phyloP scores from a whole-genome alignment of 2,113 vertebrate species.

The Galeopterus variegatus region DNA sequence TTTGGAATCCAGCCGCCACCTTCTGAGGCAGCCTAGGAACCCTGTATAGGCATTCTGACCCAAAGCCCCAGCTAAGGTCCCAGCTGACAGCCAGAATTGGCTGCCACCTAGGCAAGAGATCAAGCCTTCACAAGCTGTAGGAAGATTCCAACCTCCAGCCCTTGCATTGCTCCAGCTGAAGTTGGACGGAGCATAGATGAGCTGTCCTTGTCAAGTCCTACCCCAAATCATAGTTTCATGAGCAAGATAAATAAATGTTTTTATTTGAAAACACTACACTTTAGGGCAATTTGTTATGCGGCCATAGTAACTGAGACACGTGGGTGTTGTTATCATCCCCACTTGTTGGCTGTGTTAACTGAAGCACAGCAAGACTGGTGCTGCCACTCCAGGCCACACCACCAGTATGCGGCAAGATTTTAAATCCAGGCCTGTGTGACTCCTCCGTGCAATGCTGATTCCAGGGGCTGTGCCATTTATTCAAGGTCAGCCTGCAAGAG shows the following conservation, averaged over 20 bases:
- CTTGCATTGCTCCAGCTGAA: neutral
- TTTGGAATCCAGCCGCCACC: neutral
- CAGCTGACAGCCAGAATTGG: neutral
- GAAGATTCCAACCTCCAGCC: neutral
- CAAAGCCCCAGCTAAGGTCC: too few relatives aligned
- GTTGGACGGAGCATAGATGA: neutral
- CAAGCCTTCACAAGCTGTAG: too few relatives aligned
- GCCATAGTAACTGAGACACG: neutral
- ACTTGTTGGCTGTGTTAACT: neutral
- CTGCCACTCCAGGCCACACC: neutral
- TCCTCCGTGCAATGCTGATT: neutral
- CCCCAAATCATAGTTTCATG: neutral
- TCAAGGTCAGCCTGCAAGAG: neutral
- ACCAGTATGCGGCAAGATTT: neutral
- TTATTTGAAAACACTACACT: neutral
- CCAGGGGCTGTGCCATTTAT: accelerated
- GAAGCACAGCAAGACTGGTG: neutral
- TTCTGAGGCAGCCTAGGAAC: neutral
- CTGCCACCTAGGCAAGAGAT: accelerated
- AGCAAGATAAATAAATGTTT: neutral
- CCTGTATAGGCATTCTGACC: neutral
- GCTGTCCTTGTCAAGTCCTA: neutral
- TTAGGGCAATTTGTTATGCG: neutral
- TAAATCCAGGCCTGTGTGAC: neutral
- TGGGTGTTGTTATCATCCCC: neutral